Evolutionary conservation across 2,797 vertebrate species (phyloP).

Genomic region (Microhierax caerulescens): DNA sequence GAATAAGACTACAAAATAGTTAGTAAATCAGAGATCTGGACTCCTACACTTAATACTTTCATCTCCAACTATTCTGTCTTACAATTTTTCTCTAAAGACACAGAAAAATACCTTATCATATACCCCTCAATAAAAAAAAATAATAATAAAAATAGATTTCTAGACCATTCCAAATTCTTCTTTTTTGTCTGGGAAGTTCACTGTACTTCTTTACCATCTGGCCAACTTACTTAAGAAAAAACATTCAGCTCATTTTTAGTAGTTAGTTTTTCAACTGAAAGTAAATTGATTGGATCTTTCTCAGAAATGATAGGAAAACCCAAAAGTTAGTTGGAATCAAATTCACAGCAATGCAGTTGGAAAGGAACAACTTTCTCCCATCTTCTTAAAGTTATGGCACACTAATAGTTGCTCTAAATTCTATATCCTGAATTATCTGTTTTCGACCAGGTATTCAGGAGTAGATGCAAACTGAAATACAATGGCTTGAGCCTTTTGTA

Average conservation of each 20-base stretch:
- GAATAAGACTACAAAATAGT: not conserved
- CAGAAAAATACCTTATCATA: not conserved
- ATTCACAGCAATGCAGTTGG: not conserved
- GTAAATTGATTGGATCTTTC: not conserved
- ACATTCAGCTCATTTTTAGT: not conserved
- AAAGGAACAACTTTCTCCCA: not conserved
- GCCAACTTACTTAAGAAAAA: not conserved
- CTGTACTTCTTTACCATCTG: not conserved
- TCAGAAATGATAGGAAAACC: conserved; percentile 22
- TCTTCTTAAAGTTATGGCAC: not conserved
- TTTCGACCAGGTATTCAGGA: not conserved
- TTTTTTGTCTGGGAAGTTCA: not conserved
- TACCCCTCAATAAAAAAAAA: not conserved
- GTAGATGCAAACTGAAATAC: not conserved
- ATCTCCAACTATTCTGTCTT: not conserved
- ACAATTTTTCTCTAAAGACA: not conserved
- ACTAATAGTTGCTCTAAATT: not conserved
- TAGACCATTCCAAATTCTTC: not conserved
- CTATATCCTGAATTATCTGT: not conserved
- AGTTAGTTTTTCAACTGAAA: not conserved
- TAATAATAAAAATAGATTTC: not conserved
- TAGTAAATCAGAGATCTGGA: conserved; percentile 34
- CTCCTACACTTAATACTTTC: not conserved
- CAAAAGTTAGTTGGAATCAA: not conserved
- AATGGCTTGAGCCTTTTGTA: not conserved